Evolutionary conservation across 1,140 invertebrate species (phyloP).

Genomic region (Aphaenogaster ashmeadi): DNA sequence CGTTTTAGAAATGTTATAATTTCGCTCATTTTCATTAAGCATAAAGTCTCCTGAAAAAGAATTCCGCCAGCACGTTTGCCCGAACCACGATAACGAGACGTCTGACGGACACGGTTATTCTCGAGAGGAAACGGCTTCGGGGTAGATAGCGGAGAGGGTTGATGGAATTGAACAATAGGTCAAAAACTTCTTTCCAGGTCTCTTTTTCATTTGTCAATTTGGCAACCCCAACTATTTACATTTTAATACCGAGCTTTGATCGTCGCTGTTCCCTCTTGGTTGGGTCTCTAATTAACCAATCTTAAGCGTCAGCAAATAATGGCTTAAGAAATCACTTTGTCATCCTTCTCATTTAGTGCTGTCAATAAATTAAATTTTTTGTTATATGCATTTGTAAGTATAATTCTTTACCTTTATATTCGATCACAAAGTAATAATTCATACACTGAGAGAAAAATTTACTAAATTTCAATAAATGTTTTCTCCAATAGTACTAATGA

Average conservation of each 20-base stretch:
- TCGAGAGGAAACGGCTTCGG: constrained; percentile 77
- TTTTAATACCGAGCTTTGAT: constrained; percentile 65
- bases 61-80: constrained; percentile 64
- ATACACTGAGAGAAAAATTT: too few relatives aligned
- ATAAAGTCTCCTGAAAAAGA: constrained; percentile 74
- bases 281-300: constrained; percentile 31
- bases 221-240: constrained; percentile 65
- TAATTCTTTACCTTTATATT: not conserved
- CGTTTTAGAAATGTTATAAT: constrained; percentile 69
- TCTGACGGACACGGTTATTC: constrained; percentile 86
- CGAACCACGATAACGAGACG: constrained; percentile 83
- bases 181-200: constrained; percentile 71
- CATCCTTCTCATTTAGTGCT: not conserved
- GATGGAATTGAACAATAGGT: constrained; percentile 81
- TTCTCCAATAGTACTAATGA: too few relatives aligned
- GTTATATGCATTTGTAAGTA: not conserved
- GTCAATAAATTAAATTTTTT: constrained; percentile 10
- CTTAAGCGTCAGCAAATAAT: constrained; percentile 28
- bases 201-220: constrained; percentile 72
- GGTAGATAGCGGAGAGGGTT: constrained; percentile 53
- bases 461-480: too few relatives aligned
- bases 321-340: constrained; percentile 38
- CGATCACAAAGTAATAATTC: not conserved
- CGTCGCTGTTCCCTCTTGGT: not conserved
- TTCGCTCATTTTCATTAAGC: constrained; percentile 82